phyloP scores from a whole-genome alignment of 2,797 vertebrate genomes.

The Siniperca scherzeri region DNA sequence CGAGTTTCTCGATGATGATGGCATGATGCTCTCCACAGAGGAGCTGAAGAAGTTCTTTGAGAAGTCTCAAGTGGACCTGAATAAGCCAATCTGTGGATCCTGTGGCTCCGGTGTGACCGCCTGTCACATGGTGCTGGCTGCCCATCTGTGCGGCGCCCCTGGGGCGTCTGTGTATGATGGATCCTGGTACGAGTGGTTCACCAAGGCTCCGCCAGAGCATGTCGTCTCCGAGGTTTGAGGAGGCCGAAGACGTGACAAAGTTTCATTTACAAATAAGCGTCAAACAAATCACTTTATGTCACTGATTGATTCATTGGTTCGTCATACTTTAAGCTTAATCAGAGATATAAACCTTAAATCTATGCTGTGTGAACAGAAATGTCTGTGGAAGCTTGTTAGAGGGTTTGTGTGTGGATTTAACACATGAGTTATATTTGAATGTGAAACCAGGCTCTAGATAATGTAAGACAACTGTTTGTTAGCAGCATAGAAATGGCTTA shows the following conservation, averaged over 20 bases:
- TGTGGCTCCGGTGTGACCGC: conserved; percentile 93
- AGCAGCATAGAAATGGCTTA: neutral
- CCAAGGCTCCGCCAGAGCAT: conserved; percentile 84
- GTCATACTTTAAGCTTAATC: too few species aligned
- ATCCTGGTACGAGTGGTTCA: conserved; percentile 92
- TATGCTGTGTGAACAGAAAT: neutral
- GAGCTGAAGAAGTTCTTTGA: conserved; percentile 84
- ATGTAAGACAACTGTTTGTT: neutral
- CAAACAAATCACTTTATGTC: neutral
- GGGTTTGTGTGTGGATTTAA: neutral
- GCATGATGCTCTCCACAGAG: conserved; percentile 86
- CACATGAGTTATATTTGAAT: neutral
- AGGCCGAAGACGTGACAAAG: neutral
- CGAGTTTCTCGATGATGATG: conserved; percentile 84
- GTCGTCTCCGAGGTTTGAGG: conserved; percentile 78
- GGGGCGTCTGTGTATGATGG: conserved; percentile 89
- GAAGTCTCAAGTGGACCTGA: conserved; percentile 87
- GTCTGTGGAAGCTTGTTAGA: neutral
- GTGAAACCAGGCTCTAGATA: neutral
- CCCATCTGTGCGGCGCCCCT: conserved; percentile 88
- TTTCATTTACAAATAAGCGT: neutral
- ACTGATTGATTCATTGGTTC: neutral
- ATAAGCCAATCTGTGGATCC: conserved; percentile 83
- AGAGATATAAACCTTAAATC: neutral
- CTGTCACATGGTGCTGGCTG: conserved; percentile 90